Conservation (phyloP, 30 jellyfish, hydroid and myxozoan genomes). For the Hydra vulgaris region DNA sequence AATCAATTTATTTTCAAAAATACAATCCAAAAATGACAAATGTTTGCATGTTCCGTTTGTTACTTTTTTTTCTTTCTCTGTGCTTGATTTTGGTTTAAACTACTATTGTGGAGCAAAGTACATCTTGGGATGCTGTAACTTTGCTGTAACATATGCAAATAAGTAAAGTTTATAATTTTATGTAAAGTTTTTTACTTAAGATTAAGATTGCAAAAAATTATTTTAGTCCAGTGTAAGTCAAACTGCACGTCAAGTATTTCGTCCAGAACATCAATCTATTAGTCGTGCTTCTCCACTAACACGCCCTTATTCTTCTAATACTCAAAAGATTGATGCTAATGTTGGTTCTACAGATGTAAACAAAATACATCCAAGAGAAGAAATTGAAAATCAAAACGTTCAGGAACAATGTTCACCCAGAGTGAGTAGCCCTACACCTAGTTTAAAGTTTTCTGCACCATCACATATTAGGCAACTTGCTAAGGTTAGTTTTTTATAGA, state of each 20-base stretch:
- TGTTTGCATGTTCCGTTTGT: no score
- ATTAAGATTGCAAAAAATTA: no score
- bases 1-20: no score
- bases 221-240: conserved; percentile 3
- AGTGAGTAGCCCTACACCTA: conserved; percentile 9
- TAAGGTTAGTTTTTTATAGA: not conserved
- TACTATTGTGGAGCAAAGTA: no score
- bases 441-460: not conserved
- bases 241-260: conserved; percentile 15
- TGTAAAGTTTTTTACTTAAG: no score
- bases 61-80: no score
- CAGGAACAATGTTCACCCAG: conserved; percentile 8
- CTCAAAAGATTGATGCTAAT: not conserved
- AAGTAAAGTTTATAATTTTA: no score
- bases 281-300: conserved; percentile 18
- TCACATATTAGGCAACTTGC: not conserved
- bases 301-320: not conserved
- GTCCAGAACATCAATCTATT: conserved; percentile 23
- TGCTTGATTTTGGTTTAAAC: no score
- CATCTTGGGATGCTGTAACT: no score
- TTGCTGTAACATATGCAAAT: no score
- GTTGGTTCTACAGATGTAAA: not conserved
- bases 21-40: no score
- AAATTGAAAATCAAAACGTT: conserved; percentile 17
- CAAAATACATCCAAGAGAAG: conserved; percentile 19